Evolutionary conservation across 2,113 vertebrate species (phyloP), one percentile per base, ranked within the genome.

Genomic region (Ibidorhyncha struthersii): DNA sequence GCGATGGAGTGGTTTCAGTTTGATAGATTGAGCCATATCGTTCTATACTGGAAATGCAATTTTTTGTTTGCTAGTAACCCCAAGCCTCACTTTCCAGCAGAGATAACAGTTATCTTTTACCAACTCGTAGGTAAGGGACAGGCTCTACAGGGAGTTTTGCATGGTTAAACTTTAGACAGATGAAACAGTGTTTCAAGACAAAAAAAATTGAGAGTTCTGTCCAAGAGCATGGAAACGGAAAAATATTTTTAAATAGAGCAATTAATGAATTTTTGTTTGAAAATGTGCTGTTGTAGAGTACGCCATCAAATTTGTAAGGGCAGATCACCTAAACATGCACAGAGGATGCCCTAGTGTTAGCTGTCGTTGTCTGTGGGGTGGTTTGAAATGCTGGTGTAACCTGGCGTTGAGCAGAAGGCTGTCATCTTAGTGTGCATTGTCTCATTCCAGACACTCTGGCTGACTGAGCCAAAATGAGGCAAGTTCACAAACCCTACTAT

Each of bases 281-380:
- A 86, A 56, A 13, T 0, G 0, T 49, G 8, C 7, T 27, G 0
- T 26, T 62, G 20, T 56, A 38, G 38, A n/a, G 32, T 25, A 41
- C 12, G 34, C 15, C 14, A 14, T 49, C 3, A 13, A 63, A 13
- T 34, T 78, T 59, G 20, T 79, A n/a, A 62, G 58, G 36, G 27
- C 62, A 80, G 56, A n/a, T 72, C 40, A 29, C 14, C 43, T 26
- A 45, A 81, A 38, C 11, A 5, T 32, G 36, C 17, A 8, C 25
- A 21, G 53, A 76, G 26, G 26, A 5, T 85, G 47, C 29, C 13
- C 18, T 47, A 8, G 43, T 29, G 29, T 74, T 61, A 23, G 27
- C 56, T 29, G 12, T 47, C 0, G 0, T n/a, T 81, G 30, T 50
- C 27, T 47, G 7, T 27, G 38, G 26, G 32, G 23, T 38, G 41